Percentiles rank a stretch among this genome's conserved stretches.
phyloP scores from a whole-genome alignment of 2,113 vertebrate genomes.

The Antechinus flavipes region DNA sequence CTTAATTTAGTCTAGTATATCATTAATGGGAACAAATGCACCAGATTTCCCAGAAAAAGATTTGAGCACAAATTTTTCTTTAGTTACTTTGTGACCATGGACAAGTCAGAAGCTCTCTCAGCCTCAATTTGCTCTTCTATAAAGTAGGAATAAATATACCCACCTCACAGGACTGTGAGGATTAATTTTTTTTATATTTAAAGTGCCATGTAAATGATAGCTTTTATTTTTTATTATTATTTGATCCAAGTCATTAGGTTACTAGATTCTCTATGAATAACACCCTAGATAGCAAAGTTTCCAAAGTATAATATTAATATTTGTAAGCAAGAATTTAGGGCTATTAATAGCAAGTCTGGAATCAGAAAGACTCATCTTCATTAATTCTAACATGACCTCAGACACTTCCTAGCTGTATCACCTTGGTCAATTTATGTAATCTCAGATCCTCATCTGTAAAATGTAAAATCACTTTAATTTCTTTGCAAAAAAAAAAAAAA shows the following conservation, averaged over 20 bases:
- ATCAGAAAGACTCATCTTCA: background rate
- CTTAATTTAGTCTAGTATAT: constrained; percentile 53
- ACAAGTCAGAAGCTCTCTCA: background rate
- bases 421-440: background rate
- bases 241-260: constrained; percentile 49
- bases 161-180: background rate
- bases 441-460: background rate
- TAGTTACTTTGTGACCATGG: background rate
- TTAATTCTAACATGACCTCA: background rate
- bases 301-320: background rate
- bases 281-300: constrained; percentile 33
- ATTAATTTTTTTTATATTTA: background rate
- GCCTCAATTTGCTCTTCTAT: background rate
- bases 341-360: background rate
- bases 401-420: background rate
- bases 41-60: background rate
- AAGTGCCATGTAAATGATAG: background rate
- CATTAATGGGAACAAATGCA: constrained; percentile 62
- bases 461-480: background rate
- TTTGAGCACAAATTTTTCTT: background rate
- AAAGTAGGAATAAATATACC: background rate
- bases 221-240: constrained; percentile 14
- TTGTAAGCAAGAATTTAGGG: constrained; percentile 52
- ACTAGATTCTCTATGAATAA: constrained; percentile 53
- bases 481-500: background rate